Percentiles rank a stretch among this genome's conserved stretches.
Conservation (phyloP, 2,888 invertebrate genomes). For the Thysanoteuthis rhombus region DNA sequence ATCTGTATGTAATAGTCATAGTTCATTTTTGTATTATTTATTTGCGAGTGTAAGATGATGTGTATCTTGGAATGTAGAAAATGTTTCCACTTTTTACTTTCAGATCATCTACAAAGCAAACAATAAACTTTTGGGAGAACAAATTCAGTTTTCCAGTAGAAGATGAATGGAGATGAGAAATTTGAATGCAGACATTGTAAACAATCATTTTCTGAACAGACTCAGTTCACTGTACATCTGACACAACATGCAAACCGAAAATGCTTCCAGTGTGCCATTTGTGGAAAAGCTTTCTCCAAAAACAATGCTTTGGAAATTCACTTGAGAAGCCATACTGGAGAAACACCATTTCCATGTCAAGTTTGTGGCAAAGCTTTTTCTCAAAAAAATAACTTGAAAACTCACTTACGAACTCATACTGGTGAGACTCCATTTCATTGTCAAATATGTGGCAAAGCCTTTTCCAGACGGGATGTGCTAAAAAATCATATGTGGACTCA, state of each 20-base stretch:
- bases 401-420: not conserved
- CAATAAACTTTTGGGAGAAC: not conserved
- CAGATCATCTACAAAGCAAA: not conserved
- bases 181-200: not conserved
- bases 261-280: not conserved
- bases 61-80: not conserved
- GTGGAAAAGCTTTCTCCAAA: not conserved
- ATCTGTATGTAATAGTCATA: no score
- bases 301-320: not conserved
- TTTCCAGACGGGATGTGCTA: not conserved
- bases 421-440: constrained; percentile 17
- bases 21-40: no score
- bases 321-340: not conserved
- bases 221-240: not conserved
- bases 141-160: not conserved
- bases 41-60: not conserved
- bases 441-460: not conserved
- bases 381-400: not conserved
- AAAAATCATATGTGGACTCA: not conserved
- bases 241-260: not conserved
- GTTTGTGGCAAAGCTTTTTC: not conserved
- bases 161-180: not conserved
- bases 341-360: not conserved
- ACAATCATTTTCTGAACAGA: not conserved
- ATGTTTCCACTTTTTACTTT: not conserved